Evolutionary conservation across 2,888 invertebrate genomes (phyloP), one percentile per base, ranked within the genome.

Genomic region (Lithophane semibrunnea): DNA sequence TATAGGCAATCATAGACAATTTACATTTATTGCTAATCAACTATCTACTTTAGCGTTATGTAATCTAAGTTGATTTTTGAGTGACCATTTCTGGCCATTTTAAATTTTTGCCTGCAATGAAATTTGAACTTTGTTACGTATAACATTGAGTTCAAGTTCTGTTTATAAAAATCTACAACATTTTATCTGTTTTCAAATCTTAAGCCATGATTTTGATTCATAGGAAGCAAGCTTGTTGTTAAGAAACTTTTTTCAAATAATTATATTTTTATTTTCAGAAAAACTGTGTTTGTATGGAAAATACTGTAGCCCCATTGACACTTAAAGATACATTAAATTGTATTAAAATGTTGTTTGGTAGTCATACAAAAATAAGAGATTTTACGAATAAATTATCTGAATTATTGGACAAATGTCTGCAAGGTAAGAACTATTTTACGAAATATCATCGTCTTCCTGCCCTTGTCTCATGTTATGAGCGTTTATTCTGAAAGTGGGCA

Each of bases 301-400:
- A 74, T 0, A 75, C 86, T 2, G 54, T 77, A 0, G 81, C 88
- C 0, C 90, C 89, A 0, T 88, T 88, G 82, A 85, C 87, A 2
- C 47, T 93, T 1, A 77, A 78, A 5, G 92, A 92, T 24, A 88
- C 85, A 0, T 65, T 92, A 0, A 85, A 86, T 18, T 84, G 81
- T 65, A 44, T 90, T 0, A 85, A 85, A 54, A 78, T 84, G 37
- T 37, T 88, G 24, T 91, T 89, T 54, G 73, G 70, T 13, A 70
- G 77, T 0, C 65, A 91, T 52, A 12, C 77, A 3, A 73, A 75
- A 2, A 52, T 92, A 0, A 85, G 66, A 44, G 70, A 72, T 1
- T 54, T 89, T 0, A 67, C 83, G 0, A 85, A 88, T 13, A 83
- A 85, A 8, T 70, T 92, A 0, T 77, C 77, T 0, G 70, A 80